These are phyloP conservation scores for Heterotis niloticus DNA, from an alignment of 2,113 vertebrate genomes.

Conservation along the genomic window DNA sequence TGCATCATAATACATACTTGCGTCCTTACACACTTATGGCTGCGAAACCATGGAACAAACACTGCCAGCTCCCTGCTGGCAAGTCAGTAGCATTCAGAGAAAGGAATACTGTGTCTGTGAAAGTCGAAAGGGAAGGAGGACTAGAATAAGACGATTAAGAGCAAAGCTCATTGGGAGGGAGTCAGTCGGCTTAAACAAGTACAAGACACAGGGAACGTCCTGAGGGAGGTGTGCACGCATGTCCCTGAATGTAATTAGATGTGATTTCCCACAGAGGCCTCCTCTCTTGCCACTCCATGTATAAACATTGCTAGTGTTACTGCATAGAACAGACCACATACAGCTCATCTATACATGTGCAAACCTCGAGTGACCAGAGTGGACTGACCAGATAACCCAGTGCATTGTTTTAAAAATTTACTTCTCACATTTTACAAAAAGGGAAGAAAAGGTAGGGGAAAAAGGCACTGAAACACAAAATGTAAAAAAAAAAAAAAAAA, in stretches of 20 bases:
- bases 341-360: not conserved
- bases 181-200: constrained; percentile 35
- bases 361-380: too few species aligned
- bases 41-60: too few species aligned
- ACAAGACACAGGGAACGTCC: constrained; percentile 22
- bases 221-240: not conserved
- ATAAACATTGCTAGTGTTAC: not conserved
- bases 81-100: constrained; percentile 27
- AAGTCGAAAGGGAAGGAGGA: constrained; percentile 26
- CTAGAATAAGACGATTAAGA: constrained; percentile 61
- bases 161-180: constrained; percentile 29
- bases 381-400: too few species aligned
- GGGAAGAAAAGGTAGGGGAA: too few species aligned
- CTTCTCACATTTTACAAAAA: too few species aligned
- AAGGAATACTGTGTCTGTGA: not conserved
- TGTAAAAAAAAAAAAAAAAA: too few species aligned
- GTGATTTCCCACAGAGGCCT: not conserved
- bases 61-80: too few species aligned
- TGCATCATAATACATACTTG: too few species aligned
- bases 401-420: too few species aligned
- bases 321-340: not conserved
- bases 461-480: too few species aligned
- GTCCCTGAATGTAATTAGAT: not conserved
- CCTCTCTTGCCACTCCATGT: not conserved
- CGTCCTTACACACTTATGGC: too few species aligned